Conservation (phyloP, 1,140 invertebrate species). For the Nebria ingens region DNA sequence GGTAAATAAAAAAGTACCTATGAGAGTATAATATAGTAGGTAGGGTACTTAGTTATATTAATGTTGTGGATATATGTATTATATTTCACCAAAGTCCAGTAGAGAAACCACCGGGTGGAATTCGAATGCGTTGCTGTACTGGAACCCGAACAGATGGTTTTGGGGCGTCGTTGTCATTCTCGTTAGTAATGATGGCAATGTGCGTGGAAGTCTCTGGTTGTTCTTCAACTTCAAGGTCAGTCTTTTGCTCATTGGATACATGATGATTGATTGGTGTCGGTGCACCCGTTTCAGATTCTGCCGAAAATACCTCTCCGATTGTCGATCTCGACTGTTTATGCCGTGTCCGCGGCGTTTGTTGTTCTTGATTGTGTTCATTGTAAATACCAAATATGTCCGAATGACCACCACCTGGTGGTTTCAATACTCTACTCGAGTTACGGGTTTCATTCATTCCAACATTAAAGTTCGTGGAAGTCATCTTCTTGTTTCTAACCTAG, state of each 20-base stretch:
- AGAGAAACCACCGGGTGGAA: constrained; percentile 30
- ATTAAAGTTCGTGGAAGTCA: constrained; percentile 23
- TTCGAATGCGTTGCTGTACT: constrained; percentile 19
- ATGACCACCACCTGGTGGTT: constrained; percentile 32
- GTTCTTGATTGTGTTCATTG: neutral
- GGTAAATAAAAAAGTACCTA: no score
- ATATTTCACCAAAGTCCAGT: constrained; percentile 28
- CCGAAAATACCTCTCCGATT: neutral
- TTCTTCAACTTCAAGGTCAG: neutral
- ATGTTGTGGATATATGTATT: neutral
- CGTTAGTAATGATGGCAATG: neutral
- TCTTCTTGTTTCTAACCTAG: no score
- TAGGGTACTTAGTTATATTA: neutral
- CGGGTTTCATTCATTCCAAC: constrained; percentile 22
- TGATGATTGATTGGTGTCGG: neutral
- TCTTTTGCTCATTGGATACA: neutral
- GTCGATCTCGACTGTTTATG: neutral
- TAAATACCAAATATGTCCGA: constrained; percentile 28
- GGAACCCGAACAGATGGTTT: neutral
- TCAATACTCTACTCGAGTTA: constrained; percentile 29
- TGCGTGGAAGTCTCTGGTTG: neutral
- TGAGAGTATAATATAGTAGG: neutral
- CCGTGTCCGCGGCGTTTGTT: neutral
- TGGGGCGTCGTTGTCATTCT: neutral
- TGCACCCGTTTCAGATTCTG: neutral